Conservation (phyloP, 2,797 vertebrate species). For the Diceros bicornis region DNA sequence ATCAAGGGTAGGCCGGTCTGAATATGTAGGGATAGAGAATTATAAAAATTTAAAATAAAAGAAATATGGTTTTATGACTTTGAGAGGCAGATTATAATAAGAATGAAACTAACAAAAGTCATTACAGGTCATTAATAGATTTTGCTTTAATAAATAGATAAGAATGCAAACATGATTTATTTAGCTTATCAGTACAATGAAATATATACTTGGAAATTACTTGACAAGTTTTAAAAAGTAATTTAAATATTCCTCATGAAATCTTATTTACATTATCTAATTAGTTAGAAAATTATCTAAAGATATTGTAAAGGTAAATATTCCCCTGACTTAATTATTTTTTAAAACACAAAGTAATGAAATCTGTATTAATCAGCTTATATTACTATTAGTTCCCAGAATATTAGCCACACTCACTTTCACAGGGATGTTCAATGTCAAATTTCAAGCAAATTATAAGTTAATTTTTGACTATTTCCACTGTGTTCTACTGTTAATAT, state of each 20-base stretch:
- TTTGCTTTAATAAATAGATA: not conserved
- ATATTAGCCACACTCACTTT: conserved; percentile 3
- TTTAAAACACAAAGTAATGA: not conserved
- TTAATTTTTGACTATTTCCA: not conserved
- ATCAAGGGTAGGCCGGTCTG: not conserved
- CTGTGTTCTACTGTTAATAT: not conserved
- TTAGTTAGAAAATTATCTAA: conserved; percentile 9
- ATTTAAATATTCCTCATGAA: not conserved
- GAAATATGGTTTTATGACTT: not conserved
- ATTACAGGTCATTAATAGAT: not conserved
- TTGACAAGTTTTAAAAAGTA: not conserved
- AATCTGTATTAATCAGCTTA: not conserved
- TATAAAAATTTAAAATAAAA: conserved; percentile 28
- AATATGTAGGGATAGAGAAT: conserved; percentile 5
- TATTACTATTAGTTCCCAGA: not conserved
- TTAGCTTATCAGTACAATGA: not conserved
- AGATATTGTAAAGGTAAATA: not conserved
- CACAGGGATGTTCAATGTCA: not conserved
- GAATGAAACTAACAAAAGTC: not conserved
- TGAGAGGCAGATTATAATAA: not conserved
- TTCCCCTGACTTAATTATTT: conserved; percentile 2
- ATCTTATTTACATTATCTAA: conserved; percentile 21
- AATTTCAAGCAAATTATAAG: conserved; percentile 11
- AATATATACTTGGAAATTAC: not conserved
- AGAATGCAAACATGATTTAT: not conserved